phyloP scores from a whole-genome alignment of 2,113 vertebrate species.

The Proteles cristata region DNA sequence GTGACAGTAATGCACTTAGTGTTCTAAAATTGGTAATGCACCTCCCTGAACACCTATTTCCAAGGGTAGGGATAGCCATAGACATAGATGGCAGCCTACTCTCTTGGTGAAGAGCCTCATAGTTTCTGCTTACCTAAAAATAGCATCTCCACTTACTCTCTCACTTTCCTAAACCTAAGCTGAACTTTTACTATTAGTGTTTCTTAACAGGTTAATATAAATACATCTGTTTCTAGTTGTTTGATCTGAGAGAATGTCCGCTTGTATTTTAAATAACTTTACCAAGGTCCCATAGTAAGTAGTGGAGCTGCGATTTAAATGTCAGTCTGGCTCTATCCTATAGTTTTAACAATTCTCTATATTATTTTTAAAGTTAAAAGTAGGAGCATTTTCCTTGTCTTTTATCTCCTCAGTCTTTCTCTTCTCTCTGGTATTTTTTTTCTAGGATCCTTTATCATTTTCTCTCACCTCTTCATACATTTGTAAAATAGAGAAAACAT shows the following conservation, averaged over 20 bases:
- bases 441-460: not conserved
- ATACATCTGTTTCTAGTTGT: not conserved
- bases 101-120: slow-evolving; percentile 28
- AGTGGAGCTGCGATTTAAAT: not conserved
- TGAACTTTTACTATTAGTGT: slow-evolving; percentile 44
- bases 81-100: slow-evolving; percentile 57
- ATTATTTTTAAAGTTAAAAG: not conserved
- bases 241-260: not conserved
- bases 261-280: slow-evolving; percentile 45
- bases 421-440: not conserved
- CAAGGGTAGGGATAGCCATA: slow-evolving; percentile 9
- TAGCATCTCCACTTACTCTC: not conserved
- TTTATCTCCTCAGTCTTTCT: not conserved
- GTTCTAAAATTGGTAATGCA: slow-evolving; percentile 72
- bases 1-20: slow-evolving; percentile 78
- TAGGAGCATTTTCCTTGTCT: not conserved
- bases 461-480: not conserved
- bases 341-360: not conserved
- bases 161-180: slow-evolving; percentile 26
- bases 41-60: slow-evolving; percentile 68
- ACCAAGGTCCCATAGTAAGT: not conserved
- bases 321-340: not conserved
- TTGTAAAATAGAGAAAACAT: slow-evolving; percentile 30
- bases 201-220: slow-evolving; percentile 46
- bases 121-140: slow-evolving; percentile 62